phyloP scores from a whole-genome alignment of 2,797 vertebrate species.

The Vultur gryphus region DNA sequence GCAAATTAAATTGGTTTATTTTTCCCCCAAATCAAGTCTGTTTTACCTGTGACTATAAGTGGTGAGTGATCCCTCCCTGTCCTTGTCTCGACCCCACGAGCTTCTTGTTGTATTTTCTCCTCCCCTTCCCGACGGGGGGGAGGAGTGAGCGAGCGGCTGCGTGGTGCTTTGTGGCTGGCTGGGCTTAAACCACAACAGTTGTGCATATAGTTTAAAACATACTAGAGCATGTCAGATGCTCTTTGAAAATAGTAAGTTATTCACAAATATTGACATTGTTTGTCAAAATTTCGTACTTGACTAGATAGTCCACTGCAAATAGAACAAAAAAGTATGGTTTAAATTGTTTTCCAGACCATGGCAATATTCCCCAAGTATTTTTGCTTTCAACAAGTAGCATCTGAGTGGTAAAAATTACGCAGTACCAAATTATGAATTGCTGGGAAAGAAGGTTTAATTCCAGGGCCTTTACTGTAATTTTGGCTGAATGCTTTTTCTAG shows the following conservation, averaged over 20 bases:
- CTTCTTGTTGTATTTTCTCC: too few species aligned
- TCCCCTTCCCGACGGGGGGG: too few species aligned
- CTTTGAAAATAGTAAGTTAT: not conserved
- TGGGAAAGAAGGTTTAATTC: slow-evolving; percentile 4
- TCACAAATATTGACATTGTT: not conserved
- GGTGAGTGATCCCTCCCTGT: too few species aligned
- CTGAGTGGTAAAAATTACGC: not conserved
- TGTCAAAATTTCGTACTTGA: not conserved
- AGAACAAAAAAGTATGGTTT: not conserved
- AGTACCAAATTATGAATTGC: not conserved
- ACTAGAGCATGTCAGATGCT: not conserved
- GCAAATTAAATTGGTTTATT: too few species aligned
- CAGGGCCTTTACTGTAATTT: not conserved
- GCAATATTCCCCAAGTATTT: not conserved
- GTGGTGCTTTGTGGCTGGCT: too few species aligned
- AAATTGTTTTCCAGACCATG: not conserved
- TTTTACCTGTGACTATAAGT: too few species aligned
- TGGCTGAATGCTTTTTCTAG: not conserved
- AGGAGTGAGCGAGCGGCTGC: too few species aligned
- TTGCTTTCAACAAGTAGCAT: not conserved
- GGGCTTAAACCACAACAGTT: not conserved
- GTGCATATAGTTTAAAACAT: not conserved
- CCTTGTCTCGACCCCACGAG: too few species aligned
- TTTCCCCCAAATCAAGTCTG: too few species aligned
- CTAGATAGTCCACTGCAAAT: not conserved